These are phyloP conservation scores for Nomada flava DNA, from an alignment of 2,888 invertebrate genomes.

Conservation along the genomic window DNA sequence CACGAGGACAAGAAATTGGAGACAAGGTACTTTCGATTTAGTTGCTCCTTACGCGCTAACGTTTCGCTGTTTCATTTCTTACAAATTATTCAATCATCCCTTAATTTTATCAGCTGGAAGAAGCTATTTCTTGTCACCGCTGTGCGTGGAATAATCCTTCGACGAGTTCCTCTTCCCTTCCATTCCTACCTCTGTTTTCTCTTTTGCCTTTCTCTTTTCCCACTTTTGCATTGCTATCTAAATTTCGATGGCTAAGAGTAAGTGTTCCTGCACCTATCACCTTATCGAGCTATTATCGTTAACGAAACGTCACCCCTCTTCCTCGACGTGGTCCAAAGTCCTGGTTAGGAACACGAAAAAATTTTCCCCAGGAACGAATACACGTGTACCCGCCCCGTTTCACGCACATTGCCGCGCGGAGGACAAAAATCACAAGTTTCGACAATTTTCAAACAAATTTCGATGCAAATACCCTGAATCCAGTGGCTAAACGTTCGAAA, in stretches of 20 bases:
- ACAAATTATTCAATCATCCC: background rate
- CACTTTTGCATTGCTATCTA: constrained; percentile 10
- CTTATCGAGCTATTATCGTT: background rate
- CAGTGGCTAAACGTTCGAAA: constrained; percentile 16
- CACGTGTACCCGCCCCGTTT: too few species aligned
- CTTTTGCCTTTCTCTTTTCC: too few species aligned
- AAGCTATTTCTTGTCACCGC: background rate
- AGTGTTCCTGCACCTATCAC: constrained; percentile 4
- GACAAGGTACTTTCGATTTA: constrained; percentile 58
- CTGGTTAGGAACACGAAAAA: constrained; percentile 18
- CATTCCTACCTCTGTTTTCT: too few species aligned
- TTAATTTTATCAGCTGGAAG: background rate
- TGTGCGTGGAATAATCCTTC: background rate
- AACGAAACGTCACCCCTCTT: background rate
- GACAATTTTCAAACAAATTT: constrained; percentile 14
- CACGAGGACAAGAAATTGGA: constrained; percentile 19
- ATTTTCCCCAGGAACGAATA: background rate
- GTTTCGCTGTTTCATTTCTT: constrained; percentile 19
- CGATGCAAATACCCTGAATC: constrained; percentile 50
- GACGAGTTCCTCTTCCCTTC: constrained; percentile 14
- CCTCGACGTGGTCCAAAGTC: background rate
- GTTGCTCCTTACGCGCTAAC: constrained; percentile 25
- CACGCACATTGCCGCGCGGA: background rate
- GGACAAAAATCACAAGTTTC: background rate
- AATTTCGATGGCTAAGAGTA: constrained; percentile 32